Evolutionary conservation across 1,140 invertebrate species (phyloP).

Genomic region (Drosophila sp.): DNA sequence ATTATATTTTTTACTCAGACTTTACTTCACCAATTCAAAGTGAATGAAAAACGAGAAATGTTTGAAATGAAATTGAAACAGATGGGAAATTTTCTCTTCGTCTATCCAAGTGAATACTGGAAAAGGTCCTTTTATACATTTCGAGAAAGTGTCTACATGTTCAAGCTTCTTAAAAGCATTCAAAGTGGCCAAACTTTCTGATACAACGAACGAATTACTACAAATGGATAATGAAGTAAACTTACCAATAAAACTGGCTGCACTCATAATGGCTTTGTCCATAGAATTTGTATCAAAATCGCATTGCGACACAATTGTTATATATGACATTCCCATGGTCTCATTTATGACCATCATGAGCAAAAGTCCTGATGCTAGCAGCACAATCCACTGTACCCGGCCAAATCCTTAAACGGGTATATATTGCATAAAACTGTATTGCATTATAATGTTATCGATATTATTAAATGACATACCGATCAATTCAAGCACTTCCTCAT

Average conservation of each 20-base stretch:
- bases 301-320: slow-evolving; percentile 84
- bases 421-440: not conserved
- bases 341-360: slow-evolving; percentile 83
- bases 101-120: too few relatives aligned
- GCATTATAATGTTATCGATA: not conserved
- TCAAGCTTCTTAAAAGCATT: too few relatives aligned
- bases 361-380: slow-evolving; percentile 67
- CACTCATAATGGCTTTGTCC: slow-evolving; percentile 80
- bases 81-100: too few relatives aligned
- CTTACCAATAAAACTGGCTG: slow-evolving; percentile 79
- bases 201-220: too few relatives aligned
- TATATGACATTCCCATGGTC: slow-evolving; percentile 80
- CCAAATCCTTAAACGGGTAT: slow-evolving; percentile 60
- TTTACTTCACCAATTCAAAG: too few relatives aligned
- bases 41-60: too few relatives aligned
- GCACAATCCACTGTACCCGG: slow-evolving; percentile 64
- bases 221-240: not conserved
- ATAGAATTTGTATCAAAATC: slow-evolving; percentile 81
- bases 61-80: too few relatives aligned
- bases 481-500: slow-evolving; percentile 62
- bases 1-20: too few relatives aligned
- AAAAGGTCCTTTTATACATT: too few relatives aligned
- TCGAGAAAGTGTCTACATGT: too few relatives aligned
- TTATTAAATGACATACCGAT: slow-evolving; percentile 49
- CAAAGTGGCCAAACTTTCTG: too few relatives aligned